Evolutionary conservation across 2,888 invertebrate genomes (phyloP), one percentile per base, ranked within the genome.

Genomic region (Fragum fragum): DNA sequence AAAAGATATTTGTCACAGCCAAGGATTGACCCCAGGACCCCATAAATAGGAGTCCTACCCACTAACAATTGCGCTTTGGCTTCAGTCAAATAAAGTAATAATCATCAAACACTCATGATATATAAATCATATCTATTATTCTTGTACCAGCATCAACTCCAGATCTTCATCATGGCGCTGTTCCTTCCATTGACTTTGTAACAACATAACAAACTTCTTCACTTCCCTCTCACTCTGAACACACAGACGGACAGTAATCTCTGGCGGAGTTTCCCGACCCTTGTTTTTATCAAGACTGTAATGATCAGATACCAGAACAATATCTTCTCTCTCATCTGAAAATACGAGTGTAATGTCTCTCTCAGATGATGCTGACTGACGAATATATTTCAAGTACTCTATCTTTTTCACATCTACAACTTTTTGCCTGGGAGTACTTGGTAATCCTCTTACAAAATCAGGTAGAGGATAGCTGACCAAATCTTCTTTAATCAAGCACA

Each of bases 401-500:
- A 93, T 84, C 39, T 89, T 89, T 6, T 90, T 90, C 18, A 91
- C 89, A 52, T 93, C 91, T 1, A 88, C 71, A 7, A 94, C 87
- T 28, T 89, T 84, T 59, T 92, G 91, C 47, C 91, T 86, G 0
- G 93, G 92, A 16, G 90, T 90, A 47, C 90, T 91, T 7, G 94
- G 94, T 7, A 92, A 82, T 14, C 91, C 91, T n/a, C 91, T 83
- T 9, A 90, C 92, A 87, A 93, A 94, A 57, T 93, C 93, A 6
- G 94, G 93, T n/a, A 94, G 80, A 0, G 94, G 94, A 74, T 94
- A 94, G 77, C 91, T 93, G 42, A 93, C 93, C 36, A 91, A 76
- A 86, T 94, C 93, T 72, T 94, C 94, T 55, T 84, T 84, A 2
- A 90, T 88, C 36, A 94, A 83, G 76, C 91, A 92, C n/a, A 94